These are phyloP conservation scores for Drosophila mulleri DNA, from an alignment of 2,888 invertebrate genomes.

Conservation along the genomic window DNA sequence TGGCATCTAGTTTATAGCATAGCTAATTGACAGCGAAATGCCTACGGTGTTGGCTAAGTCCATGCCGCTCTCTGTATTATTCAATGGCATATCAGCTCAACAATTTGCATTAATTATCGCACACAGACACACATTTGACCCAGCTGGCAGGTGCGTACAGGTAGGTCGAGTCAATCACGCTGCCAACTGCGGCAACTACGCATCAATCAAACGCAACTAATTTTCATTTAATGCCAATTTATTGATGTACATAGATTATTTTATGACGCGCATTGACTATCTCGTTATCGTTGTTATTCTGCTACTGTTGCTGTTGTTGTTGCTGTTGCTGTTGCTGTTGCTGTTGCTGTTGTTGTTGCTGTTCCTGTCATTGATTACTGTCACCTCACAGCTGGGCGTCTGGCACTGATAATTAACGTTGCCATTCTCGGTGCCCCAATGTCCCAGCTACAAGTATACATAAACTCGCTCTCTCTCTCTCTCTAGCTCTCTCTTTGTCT, in stretches of 20 bases:
- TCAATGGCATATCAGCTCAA: background rate
- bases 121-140: background rate
- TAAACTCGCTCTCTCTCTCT: background rate
- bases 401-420: constrained; percentile 54
- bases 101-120: constrained; percentile 10
- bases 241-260: constrained; percentile 61
- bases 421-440: constrained; percentile 2
- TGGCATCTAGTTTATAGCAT: background rate
- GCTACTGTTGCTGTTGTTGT: background rate
- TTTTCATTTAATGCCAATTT: constrained; percentile 52
- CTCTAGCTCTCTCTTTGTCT: background rate
- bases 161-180: constrained; percentile 51
- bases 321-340: no score
- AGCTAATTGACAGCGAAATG: background rate
- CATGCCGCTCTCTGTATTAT: background rate
- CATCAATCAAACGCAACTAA: constrained; percentile 71
- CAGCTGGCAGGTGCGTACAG: constrained; percentile 1
- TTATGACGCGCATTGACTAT: constrained; percentile 48
- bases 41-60: background rate
- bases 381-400: constrained; percentile 42
- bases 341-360: constrained; percentile 18
- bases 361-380: constrained; percentile 36
- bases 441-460: background rate
- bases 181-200: constrained; percentile 54
- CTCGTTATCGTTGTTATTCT: constrained; percentile 29